phyloP scores from a whole-genome alignment of 2,888 invertebrate genomes.

The Callosobruchus maculatus region DNA sequence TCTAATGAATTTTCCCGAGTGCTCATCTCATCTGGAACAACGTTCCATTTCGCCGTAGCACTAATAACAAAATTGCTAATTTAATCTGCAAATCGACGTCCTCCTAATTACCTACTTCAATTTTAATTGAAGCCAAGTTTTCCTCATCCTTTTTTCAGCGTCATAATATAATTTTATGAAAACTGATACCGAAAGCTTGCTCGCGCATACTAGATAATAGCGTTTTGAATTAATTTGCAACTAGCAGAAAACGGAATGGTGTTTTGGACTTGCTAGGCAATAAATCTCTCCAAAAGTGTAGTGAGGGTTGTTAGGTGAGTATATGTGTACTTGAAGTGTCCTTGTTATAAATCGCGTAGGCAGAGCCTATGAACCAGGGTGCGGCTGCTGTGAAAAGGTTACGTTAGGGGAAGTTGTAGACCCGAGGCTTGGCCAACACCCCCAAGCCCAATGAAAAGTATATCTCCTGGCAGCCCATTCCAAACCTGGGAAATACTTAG shows the following conservation, averaged over 20 bases:
- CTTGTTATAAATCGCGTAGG: no score
- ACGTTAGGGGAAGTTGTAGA: no score
- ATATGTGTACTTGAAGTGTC: no score
- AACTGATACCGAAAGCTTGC: neutral
- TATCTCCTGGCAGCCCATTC: no score
- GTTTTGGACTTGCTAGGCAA: neutral
- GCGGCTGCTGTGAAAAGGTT: no score
- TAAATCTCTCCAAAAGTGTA: no score
- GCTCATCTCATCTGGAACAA: neutral
- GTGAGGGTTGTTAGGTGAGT: no score
- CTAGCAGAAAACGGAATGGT: neutral
- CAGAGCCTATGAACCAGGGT: no score
- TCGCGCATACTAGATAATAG: neutral
- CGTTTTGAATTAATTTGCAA: neutral
- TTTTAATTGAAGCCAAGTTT: conserved; percentile 5
- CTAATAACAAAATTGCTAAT: conserved; percentile 20
- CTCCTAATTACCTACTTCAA: conserved; percentile 15
- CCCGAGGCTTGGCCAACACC: no score
- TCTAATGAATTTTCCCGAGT: neutral
- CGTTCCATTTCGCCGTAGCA: conserved; percentile 1
- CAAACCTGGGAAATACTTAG: no score
- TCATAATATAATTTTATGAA: neutral
- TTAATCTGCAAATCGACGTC: conserved; percentile 14
- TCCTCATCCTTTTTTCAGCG: neutral
- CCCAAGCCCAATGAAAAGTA: no score